phyloP scores from a whole-genome alignment of 2,888 invertebrate genomes.

The Stomorhina lunata region DNA sequence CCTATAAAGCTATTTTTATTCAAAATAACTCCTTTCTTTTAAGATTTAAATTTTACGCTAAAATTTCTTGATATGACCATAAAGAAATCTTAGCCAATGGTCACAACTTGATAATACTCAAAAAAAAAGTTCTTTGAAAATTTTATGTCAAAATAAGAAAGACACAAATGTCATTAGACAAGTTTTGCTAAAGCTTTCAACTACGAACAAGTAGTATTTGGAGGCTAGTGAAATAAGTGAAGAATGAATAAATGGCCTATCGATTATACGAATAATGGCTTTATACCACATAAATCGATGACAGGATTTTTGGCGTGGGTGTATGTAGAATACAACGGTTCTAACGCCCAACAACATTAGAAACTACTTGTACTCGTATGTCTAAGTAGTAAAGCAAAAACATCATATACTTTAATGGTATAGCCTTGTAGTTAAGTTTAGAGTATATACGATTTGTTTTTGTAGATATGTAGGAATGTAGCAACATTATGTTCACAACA shows the following conservation, averaged over 20 bases:
- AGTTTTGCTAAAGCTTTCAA: neutral
- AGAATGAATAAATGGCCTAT: conserved; percentile 37
- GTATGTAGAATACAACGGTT: conserved; percentile 57
- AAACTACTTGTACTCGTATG: conserved; percentile 46
- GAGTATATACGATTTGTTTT: too few relatives aligned
- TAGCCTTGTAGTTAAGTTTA: conserved; percentile 1
- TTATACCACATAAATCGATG: conserved; percentile 76
- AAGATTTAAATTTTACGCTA: too few relatives aligned
- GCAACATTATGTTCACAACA: conserved; percentile 31
- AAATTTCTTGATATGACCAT: neutral
- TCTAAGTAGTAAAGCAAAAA: neutral
- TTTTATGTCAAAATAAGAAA: conserved; percentile 30
- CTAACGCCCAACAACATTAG: conserved; percentile 71
- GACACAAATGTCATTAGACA: conserved; percentile 49
- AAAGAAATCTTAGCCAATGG: neutral
- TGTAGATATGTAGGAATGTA: too few relatives aligned
- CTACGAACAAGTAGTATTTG: neutral
- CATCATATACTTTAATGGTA: conserved; percentile 22
- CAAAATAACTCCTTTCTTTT: too few relatives aligned
- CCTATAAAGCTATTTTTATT: too few relatives aligned
- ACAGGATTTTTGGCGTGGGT: conserved; percentile 66
- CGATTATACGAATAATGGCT: conserved; percentile 67
- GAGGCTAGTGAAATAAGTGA: neutral
- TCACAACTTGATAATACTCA: neutral
- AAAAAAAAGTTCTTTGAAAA: conserved; percentile 1